Evolutionary conservation across 2,888 invertebrate species (phyloP), one percentile per base, ranked within the genome.

Genomic region (Augiades crinisus): DNA sequence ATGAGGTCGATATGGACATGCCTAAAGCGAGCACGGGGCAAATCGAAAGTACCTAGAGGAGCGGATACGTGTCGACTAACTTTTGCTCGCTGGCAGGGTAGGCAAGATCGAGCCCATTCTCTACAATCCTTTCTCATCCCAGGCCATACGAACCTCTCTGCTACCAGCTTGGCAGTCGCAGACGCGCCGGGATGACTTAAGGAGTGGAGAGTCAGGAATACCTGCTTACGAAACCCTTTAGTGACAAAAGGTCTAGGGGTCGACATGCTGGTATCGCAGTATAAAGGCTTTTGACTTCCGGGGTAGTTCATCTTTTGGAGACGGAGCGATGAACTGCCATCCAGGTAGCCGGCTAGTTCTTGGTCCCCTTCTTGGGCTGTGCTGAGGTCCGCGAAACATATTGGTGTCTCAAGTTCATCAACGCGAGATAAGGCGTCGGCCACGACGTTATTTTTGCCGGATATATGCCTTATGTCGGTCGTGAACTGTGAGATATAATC

Each of bases 1-100:
- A 88, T 68, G 4, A 88, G 59, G 58, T 87, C 80, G 2, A 86
- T 63, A 58, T 85, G 79, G 3, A 83, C 62, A 51, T 80, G 77
- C 10, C 58, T 56, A 53, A 75, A 76, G 4, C 72, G 54, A 0
- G 27, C 47, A 0, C 56, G 43, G 0, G 67, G 65, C 14, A 51
- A 5, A 3, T 49, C 8, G 27, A 70, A 63, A 0, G 40, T 40
- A 1, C 55, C 47, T 1, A 59, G 3, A 1, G 68, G 70, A 17
- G 65, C 17, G 2, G 31, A 27, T 0, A 51, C 51, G 51, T 77
- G 78, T 5, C 71, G 59, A 0, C 55, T 38, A 0, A 77, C 54
- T 41, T 80, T 79, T 0, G 58, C 43, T 4, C 56, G 57, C 53
- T 81, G 78, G 34, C 78, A 80, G 0, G 46, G 37, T 72, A 3